Conservation (phyloP, 2,113 vertebrate genomes). For the Prionailurus viverrinus region DNA sequence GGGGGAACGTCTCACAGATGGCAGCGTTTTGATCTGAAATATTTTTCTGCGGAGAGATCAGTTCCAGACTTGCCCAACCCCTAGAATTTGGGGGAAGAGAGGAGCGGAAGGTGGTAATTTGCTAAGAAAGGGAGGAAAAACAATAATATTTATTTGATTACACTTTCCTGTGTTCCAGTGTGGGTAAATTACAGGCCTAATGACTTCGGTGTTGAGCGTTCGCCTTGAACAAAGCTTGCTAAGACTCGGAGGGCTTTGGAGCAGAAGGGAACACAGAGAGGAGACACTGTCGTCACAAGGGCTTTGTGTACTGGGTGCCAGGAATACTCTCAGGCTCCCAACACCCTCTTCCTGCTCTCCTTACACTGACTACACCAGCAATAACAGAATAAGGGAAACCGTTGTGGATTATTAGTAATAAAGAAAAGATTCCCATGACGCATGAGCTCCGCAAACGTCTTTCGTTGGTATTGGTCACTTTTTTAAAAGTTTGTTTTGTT, state of each 20-base stretch:
- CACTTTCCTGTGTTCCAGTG: conserved; percentile 76
- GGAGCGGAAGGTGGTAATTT: conserved; percentile 80
- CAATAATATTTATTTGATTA: conserved; percentile 84
- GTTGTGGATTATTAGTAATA: not conserved
- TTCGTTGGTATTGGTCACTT: not conserved
- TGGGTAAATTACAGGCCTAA: conserved; percentile 81
- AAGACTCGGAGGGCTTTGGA: conserved; percentile 47
- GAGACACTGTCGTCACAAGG: not conserved
- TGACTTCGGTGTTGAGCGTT: conserved; percentile 70
- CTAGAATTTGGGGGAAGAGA: conserved; percentile 52
- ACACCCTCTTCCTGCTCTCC: not conserved
- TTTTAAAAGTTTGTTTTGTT: too few species aligned
- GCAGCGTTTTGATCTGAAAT: conserved; percentile 65
- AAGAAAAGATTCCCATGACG: not conserved
- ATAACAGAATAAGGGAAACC: not conserved
- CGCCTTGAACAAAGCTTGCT: conserved; percentile 64
- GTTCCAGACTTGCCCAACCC: conserved; percentile 77
- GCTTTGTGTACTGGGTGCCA: not conserved
- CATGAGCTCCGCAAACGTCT: not conserved
- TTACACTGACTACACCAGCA: not conserved
- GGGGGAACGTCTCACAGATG: conserved; percentile 40
- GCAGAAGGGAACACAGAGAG: not conserved
- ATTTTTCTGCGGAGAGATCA: conserved; percentile 56
- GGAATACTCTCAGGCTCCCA: not conserved
- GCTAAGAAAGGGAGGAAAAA: conserved; percentile 83